Evolutionary conservation across 2,113 vertebrate genomes (phyloP).

Genomic region (Peucedramus taeniatus): DNA sequence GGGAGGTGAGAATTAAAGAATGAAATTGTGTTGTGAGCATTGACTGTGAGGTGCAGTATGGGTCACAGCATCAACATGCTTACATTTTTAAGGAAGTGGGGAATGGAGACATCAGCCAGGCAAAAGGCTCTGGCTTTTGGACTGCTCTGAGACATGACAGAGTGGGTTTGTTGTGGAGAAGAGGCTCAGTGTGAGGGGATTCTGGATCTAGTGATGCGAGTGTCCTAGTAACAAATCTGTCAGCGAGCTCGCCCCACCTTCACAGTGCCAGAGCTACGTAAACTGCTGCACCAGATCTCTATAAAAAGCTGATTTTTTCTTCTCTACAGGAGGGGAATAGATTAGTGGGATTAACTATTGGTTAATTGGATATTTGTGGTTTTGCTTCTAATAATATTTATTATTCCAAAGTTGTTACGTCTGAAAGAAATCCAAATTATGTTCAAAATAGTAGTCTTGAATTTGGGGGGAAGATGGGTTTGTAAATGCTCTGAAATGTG

Average conservation of each 20-base stretch:
- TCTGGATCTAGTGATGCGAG: not conserved
- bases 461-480: not conserved
- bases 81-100: not conserved
- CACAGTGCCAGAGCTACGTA: not conserved
- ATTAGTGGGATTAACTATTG: not conserved
- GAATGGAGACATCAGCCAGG: not conserved
- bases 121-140: accelerated
- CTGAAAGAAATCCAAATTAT: not conserved
- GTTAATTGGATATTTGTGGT: not conserved
- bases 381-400: not conserved
- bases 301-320: not conserved
- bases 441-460: not conserved
- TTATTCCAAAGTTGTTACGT: not conserved
- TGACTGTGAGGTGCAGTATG: not conserved
- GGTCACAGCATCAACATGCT: not conserved
- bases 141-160: not conserved
- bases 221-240: not conserved
- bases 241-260: accelerated
- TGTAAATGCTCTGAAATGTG: not conserved
- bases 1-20: not conserved
- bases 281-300: not conserved
- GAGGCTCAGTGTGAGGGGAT: not conserved
- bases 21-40: not conserved
- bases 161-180: not conserved
- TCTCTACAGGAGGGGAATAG: not conserved